Evolutionary conservation across 2,888 invertebrate species (phyloP), one percentile per base, ranked within the genome.

Genomic region (Pyrgus malvae): DNA sequence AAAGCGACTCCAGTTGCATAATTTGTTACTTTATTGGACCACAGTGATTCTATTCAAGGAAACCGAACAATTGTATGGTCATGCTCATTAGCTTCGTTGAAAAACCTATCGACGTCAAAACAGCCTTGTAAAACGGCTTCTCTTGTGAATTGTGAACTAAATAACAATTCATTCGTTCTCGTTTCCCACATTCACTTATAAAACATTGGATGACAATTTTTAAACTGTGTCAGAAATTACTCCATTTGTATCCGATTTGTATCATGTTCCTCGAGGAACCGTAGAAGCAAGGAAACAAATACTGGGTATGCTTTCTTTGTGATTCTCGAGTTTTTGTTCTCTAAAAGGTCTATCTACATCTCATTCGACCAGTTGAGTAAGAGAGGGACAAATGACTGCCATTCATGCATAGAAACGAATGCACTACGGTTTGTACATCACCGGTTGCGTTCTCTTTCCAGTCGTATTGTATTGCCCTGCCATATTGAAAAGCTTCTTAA

Each of bases 1-100:
- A 11, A 21, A 21, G 29, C 12, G 29, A 49, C 21, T 50, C 46
- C 53, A 50, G 40, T 50, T 41, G 51, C 31, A 49, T 53, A 37
- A 45, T 53, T 29, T 23, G 38, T 29, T 45, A 45, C 73, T 68
- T 70, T 69, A 71, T 63, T 72, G 17, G 4, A 23, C 69, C 62
- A 67, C 72, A 73, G 71, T 68, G 69, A 73, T 64, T 63, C 70
- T 68, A 70, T 78, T 77, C 76, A 71, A 74, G 64, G 72, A 80
- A 82, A 64, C 64, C 62, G 61, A 60, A 76, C 75, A 76, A 76
- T 76, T 63, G 65, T 60, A 57, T 59, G 59, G 68, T 69, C 69
- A 70, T 63, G 70, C 64, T 67, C 58, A 58, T 63, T 64, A 60
- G 62, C 66, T 68, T 73, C 64, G 61, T 68, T 67, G 67, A 71